These are phyloP conservation scores for Gymnobelideus leadbeateri DNA, from an alignment of 2,113 vertebrate genomes.

Conservation along the genomic window DNA sequence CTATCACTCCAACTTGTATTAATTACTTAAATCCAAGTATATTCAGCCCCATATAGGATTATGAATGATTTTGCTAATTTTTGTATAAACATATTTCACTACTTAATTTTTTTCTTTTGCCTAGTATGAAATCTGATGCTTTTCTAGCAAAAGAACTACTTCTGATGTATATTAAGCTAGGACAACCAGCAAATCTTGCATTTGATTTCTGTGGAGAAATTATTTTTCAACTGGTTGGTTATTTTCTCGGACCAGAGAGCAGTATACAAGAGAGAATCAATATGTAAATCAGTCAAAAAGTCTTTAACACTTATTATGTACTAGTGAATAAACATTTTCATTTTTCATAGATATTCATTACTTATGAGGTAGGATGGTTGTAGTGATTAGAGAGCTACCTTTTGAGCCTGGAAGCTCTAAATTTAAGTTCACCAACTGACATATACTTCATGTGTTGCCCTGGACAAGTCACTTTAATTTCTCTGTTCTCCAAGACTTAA, in stretches of 20 bases:
- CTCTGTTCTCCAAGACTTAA: neutral
- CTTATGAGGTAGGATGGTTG: neutral
- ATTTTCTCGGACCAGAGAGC: neutral
- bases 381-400: neutral
- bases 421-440: neutral
- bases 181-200: neutral
- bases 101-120: neutral
- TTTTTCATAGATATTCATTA: neutral
- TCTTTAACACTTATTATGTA: neutral
- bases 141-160: neutral
- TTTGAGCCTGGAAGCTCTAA: neutral
- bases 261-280: neutral
- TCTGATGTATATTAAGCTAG: neutral
- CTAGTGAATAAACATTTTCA: neutral
- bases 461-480: too few species aligned
- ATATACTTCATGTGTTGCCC: neutral
- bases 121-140: neutral
- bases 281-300: neutral
- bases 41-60: neutral
- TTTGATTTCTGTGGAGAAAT: neutral
- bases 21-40: neutral
- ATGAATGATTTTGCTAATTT: neutral
- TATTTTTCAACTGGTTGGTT: neutral
- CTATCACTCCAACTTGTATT: neutral
- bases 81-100: neutral